Evolutionary conservation across 23 tunicate genomes (phyloP), one percentile per base, ranked within the genome.

Genomic region (Styela plicata): DNA sequence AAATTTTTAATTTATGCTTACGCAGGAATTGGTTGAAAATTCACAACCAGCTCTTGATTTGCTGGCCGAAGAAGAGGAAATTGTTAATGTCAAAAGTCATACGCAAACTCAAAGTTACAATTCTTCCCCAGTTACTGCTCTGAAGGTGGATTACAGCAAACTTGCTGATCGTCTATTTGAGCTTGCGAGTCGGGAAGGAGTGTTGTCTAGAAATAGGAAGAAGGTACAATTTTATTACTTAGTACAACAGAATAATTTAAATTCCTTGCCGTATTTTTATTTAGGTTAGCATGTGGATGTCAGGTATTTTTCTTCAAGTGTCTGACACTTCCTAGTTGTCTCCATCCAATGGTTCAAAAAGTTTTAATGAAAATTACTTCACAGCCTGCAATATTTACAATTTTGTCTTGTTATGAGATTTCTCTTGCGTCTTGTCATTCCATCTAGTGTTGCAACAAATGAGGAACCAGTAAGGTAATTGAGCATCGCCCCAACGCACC

Each of bases 1-100:
- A n/a, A n/a, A n/a, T n/a, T n/a, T n/a, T n/a, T n/a, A n/a, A n/a
- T n/a, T n/a, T n/a, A n/a, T n/a, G n/a, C n/a, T n/a, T n/a, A n/a
- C n/a, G n/a, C n/a, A 94, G 93, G 93, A 88, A 69, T 25, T 94
- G 1, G 82, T 94, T 19, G 94, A 94, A 30, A 88, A 85, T 33
- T 94, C 98, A 24, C 87, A 88, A 5, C 82, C 85, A 13, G 89
- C 88, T 0, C 63, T 84, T 30, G 67, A 88, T 18, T 25, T 80
- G 28, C 64, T 94, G 53, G 63, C 68, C 19, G 92, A 88, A 52
- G 73, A 62, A 25, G 85, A 31, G 20, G 66, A 33, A 18, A 83
- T 31, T 19, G 69, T 61, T 13, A 80, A 77, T 3, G 79, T 81
- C 3, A 33, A 34, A 33, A 29, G 77, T 71, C 77, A 71, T 34